These are phyloP conservation scores for Lacerta bilineata DNA, from an alignment of 2,797 vertebrate species.

Conservation along the genomic window DNA sequence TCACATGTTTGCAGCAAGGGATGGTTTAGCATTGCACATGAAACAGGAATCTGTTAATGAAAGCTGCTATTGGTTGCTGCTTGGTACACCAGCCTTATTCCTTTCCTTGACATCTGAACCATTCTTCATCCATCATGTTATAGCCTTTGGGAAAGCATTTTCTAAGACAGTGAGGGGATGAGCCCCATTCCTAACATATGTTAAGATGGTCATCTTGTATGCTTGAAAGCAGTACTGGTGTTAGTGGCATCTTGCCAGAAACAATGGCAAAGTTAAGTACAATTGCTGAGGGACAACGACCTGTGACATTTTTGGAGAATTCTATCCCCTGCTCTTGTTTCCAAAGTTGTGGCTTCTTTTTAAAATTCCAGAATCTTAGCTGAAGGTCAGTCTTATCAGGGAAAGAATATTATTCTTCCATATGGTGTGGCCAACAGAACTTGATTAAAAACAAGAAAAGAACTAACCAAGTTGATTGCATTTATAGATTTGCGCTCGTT, in stretches of 20 bases:
- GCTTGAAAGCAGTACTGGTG: not conserved
- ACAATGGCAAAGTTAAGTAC: not conserved
- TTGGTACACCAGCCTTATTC: not conserved
- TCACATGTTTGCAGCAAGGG: no score
- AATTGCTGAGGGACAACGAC: not conserved
- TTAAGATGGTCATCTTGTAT: not conserved
- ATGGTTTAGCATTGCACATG: no score
- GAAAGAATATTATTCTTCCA: not conserved
- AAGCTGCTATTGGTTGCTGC: not conserved
- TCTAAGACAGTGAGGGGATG: not conserved
- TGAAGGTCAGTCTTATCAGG: not conserved
- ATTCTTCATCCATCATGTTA: not conserved
- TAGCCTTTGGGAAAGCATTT: not conserved
- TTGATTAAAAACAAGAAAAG: not conserved
- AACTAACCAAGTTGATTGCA: conserved; percentile 9
- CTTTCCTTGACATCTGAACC: not conserved
- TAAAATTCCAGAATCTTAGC: not conserved
- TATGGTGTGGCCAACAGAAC: not conserved
- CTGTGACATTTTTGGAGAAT: not conserved
- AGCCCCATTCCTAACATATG: not conserved
- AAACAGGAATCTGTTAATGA: not conserved
- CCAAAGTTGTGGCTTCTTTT: not conserved
- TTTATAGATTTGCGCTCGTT: conserved; percentile 13
- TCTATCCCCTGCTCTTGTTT: not conserved
- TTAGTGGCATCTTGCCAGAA: not conserved